A percentile compares a stretch with the other conserved stretches of the same genome.
Conservation (phyloP, 1,140 invertebrate genomes). For the Cydia splendana region DNA sequence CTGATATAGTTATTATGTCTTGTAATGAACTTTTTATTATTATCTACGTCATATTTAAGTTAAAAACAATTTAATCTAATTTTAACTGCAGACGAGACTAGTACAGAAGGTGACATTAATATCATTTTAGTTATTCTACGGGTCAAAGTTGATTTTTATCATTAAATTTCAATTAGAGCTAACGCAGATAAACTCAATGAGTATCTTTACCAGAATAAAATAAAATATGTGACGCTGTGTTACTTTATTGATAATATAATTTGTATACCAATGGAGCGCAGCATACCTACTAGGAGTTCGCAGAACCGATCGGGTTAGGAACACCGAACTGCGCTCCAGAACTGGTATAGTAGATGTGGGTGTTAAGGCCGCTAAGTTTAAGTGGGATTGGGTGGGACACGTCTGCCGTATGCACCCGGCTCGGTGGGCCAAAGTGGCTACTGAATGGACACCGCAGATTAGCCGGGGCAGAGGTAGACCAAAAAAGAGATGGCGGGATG, state of each 20-base stretch:
- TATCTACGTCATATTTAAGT: neutral
- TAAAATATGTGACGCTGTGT: neutral
- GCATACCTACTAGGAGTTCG: too few species aligned
- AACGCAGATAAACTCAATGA: neutral
- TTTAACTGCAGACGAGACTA: neutral
- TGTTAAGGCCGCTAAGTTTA: too few species aligned
- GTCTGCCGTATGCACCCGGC: too few species aligned
- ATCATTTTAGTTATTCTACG: slow-evolving; percentile 1
- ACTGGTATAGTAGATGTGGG: too few species aligned
- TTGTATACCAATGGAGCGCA: too few species aligned
- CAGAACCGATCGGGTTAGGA: too few species aligned
- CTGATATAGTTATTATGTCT: neutral
- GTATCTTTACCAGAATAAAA: neutral
- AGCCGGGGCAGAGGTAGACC: too few species aligned
- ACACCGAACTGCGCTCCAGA: too few species aligned
- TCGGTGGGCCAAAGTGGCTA: too few species aligned
- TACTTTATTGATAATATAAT: neutral
- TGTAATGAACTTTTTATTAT: neutral
- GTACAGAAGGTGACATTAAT: neutral
- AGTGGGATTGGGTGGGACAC: too few species aligned
- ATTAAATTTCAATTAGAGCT: neutral
- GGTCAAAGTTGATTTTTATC: neutral
- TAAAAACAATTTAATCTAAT: neutral
- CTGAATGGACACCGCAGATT: too few species aligned
- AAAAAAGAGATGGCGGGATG: too few species aligned